Conservation (phyloP, 2,113 vertebrate genomes). For the Cyphomyrus discorhynchus region DNA sequence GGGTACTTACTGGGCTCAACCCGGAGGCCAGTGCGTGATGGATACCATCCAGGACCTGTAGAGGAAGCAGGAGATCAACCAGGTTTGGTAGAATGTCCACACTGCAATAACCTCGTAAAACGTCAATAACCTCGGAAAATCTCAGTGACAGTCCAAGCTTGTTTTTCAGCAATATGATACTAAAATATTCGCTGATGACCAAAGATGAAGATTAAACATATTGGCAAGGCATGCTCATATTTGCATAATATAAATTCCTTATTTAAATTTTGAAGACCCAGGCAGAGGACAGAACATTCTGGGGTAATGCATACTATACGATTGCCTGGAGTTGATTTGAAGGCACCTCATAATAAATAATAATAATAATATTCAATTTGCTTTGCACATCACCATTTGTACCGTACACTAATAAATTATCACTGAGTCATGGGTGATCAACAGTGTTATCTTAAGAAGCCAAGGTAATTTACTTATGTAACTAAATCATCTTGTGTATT, state of each 20-base stretch:
- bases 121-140: neutral
- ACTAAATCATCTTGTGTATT: neutral
- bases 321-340: neutral
- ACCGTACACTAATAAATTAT: neutral
- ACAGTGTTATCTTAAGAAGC: neutral
- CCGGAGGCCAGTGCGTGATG: slow-evolving; percentile 62
- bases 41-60: slow-evolving; percentile 64
- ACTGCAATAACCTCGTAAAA: neutral
- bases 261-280: neutral
- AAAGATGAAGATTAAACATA: neutral
- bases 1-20: slow-evolving; percentile 61
- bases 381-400: slow-evolving; percentile 1
- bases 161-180: neutral
- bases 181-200: neutral
- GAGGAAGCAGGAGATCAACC: neutral
- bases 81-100: neutral
- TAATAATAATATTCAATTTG: neutral
- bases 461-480: neutral
- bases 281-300: neutral
- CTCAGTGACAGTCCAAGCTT: neutral
- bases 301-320: neutral
- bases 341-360: neutral
- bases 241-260: neutral
- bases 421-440: neutral
- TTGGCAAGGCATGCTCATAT: neutral